A percentile compares a stretch with the other conserved stretches of the same genome.
These are phyloP conservation scores for Botia kubotai DNA, from an alignment of 2,797 vertebrate genomes.

Conservation along the genomic window DNA sequence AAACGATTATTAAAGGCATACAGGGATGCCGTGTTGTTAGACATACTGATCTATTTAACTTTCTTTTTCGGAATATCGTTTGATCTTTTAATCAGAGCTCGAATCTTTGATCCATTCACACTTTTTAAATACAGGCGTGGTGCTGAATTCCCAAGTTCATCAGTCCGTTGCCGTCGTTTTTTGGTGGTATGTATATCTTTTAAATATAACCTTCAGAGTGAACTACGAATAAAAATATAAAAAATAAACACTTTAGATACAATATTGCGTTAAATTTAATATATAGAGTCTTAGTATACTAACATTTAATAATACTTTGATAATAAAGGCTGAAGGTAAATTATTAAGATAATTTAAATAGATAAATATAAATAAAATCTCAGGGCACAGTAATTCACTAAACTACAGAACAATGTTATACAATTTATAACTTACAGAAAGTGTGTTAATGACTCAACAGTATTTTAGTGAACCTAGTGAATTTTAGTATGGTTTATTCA, in stretches of 20 bases:
- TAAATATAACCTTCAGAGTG: neutral
- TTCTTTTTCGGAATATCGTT: conserved; percentile 1
- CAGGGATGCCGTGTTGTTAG: neutral
- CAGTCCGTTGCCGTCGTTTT: neutral
- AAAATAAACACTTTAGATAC: neutral
- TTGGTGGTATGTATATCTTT: conserved; percentile 18
- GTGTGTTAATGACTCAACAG: no score
- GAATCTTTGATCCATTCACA: neutral
- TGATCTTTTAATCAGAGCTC: neutral
- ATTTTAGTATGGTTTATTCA: no score
- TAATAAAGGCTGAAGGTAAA: no score
- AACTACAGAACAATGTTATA: neutral
- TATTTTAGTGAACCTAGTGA: no score
- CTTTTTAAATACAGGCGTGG: neutral
- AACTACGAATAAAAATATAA: neutral
- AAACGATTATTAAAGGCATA: neutral
- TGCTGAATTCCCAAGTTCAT: neutral
- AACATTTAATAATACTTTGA: no score
- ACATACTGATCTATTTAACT: neutral
- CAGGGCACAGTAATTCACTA: neutral
- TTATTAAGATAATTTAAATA: no score
- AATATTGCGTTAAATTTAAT: neutral
- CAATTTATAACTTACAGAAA: neutral
- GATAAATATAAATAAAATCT: no score
- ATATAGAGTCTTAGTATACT: no score